These are phyloP conservation scores for Phymanthus crucifer DNA, from an alignment of 92 coral and sea anemone genomes.

Conservation along the genomic window DNA sequence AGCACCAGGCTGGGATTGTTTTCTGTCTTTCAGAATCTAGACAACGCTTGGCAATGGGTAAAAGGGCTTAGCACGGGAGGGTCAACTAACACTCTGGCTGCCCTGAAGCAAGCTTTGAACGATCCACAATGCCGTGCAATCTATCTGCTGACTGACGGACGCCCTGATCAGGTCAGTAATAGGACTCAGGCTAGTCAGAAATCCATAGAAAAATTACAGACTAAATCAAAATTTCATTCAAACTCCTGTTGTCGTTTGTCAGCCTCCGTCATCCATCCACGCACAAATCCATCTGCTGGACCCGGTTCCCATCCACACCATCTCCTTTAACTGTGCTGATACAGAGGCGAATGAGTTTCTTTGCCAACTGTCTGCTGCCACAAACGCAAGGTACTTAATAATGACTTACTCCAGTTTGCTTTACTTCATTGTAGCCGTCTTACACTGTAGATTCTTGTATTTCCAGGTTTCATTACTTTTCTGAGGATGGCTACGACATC, in stretches of 20 bases:
- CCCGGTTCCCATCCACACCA: slow-evolving; percentile 96
- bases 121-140: slow-evolving; percentile 93
- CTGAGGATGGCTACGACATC: slow-evolving; percentile 90
- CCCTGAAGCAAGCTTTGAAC: slow-evolving; percentile 87
- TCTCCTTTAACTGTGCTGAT: slow-evolving; percentile 99
- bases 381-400: slow-evolving; percentile 75
- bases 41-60: slow-evolving; percentile 99
- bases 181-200: no score
- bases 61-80: slow-evolving; percentile 97
- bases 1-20: neutral
- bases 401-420: no score
- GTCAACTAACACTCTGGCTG: slow-evolving; percentile 92
- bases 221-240: neutral
- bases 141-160: slow-evolving; percentile 93
- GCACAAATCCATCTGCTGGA: slow-evolving; percentile 92
- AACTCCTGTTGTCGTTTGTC: slow-evolving; percentile 9
- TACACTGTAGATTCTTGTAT: neutral
- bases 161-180: slow-evolving; percentile 99
- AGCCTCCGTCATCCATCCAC: slow-evolving; percentile 96
- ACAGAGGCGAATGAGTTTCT: slow-evolving; percentile 94
- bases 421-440: neutral
- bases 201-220: no score
- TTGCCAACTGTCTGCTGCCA: slow-evolving; percentile 85
- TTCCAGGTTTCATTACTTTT: slow-evolving; percentile 91
- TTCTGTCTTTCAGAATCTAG: slow-evolving; percentile 64